These are phyloP conservation scores for Miopithecus talapoin DNA, from an alignment of 2,797 vertebrate species.

Conservation along the genomic window DNA sequence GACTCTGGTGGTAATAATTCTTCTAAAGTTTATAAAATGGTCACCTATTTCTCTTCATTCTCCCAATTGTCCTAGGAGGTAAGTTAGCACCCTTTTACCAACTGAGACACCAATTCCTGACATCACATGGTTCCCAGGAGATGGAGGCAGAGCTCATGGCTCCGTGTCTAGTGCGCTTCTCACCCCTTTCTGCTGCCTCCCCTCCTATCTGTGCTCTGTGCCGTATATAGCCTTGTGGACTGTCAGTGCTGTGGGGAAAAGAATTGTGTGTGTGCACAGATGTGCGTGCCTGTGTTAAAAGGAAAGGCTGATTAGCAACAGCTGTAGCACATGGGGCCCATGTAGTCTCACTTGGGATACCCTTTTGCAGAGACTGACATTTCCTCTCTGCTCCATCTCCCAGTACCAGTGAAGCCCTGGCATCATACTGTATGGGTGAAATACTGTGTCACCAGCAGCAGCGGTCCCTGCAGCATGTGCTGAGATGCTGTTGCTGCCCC, in stretches of 20 bases:
- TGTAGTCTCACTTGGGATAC: not conserved
- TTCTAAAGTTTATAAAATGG: not conserved
- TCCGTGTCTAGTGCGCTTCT: not conserved
- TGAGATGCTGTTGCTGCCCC: not conserved
- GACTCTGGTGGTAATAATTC: not conserved
- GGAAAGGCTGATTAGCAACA: not conserved
- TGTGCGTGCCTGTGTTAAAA: not conserved
- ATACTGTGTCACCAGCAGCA: not conserved
- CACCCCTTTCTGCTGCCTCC: not conserved
- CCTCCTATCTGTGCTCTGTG: not conserved
- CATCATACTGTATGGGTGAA: not conserved
- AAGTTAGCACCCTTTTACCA: not conserved
- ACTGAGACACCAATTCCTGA: not conserved
- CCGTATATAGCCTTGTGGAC: not conserved
- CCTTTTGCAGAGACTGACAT: not conserved
- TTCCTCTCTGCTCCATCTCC: not conserved
- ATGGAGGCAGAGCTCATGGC: not conserved
- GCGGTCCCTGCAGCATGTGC: not conserved
- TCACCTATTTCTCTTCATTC: conserved; percentile 1
- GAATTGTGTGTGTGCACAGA: not conserved
- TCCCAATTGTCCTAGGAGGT: not conserved
- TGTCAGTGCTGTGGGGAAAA: not conserved
- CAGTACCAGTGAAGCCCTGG: not conserved
- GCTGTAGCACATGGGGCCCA: not conserved
- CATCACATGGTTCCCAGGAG: not conserved